Percentiles rank a stretch among this genome's conserved stretches.
Conservation (phyloP, 2,797 vertebrate genomes). For the Lutra lutra region DNA sequence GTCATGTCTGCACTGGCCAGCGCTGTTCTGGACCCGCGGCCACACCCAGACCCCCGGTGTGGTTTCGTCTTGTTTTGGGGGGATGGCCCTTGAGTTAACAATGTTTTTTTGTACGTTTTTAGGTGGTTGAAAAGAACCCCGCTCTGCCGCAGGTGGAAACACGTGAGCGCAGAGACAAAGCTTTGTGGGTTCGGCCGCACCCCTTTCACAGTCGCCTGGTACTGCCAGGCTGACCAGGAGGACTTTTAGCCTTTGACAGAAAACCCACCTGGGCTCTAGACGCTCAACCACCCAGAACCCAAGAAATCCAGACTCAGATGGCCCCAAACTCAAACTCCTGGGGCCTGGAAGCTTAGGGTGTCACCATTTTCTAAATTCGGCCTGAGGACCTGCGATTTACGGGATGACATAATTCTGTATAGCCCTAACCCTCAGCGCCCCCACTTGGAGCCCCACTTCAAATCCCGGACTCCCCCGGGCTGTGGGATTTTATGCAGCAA, state of each 20-base stretch:
- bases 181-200: not conserved
- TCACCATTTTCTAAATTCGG: not conserved
- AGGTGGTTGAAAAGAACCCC: not conserved
- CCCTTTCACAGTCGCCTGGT: too few relatives aligned
- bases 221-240: not conserved
- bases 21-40: not conserved
- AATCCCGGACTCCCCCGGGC: not conserved
- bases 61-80: not conserved
- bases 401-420: not conserved
- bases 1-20: not conserved
- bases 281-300: not conserved
- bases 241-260: not conserved
- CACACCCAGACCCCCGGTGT: not conserved
- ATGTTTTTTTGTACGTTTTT: not conserved
- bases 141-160: not conserved
- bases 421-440: fast-evolving
- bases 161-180: not conserved
- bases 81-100: not conserved
- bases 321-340: not conserved
- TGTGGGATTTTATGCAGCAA: not conserved
- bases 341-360: not conserved
- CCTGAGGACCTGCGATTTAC: not conserved
- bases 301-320: not conserved
- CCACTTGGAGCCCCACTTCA: not conserved
- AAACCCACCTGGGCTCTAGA: not conserved